These are phyloP conservation scores for Pseudotriccus pelzelni DNA, from an alignment of 2,797 vertebrate genomes.

Conservation along the genomic window DNA sequence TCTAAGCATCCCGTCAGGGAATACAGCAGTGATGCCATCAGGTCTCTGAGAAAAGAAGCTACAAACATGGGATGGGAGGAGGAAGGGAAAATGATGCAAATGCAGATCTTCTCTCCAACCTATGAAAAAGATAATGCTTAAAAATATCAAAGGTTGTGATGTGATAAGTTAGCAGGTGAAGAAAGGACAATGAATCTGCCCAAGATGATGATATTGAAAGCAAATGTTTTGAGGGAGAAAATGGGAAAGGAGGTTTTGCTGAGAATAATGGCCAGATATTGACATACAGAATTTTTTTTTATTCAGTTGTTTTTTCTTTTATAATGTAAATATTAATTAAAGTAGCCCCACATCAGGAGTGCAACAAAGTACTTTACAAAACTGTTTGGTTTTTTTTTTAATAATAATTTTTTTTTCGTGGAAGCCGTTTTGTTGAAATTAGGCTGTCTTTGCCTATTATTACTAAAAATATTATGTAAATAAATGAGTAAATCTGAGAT, in stretches of 20 bases:
- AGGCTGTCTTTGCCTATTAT: background rate
- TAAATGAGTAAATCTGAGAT: background rate
- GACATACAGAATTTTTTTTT: background rate
- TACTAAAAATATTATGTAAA: background rate
- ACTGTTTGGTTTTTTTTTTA: background rate
- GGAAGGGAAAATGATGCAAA: background rate
- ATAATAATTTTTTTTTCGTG: too few relatives aligned
- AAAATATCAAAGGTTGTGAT: background rate
- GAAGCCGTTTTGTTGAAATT: background rate
- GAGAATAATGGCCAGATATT: background rate
- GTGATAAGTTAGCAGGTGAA: background rate
- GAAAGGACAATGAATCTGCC: background rate
- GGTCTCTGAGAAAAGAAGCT: background rate
- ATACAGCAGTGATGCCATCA: background rate
- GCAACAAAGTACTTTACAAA: background rate
- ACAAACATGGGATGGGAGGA: background rate
- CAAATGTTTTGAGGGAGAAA: background rate
- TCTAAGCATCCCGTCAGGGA: background rate
- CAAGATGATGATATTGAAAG: background rate
- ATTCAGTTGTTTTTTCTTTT: background rate
- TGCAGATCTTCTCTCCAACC: background rate
- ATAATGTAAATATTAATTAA: background rate
- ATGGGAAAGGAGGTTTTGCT: background rate
- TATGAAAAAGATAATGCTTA: background rate
- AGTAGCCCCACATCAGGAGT: background rate